phyloP scores from a whole-genome alignment of 1,140 invertebrate species.

The Ostrea denselamellosa region DNA sequence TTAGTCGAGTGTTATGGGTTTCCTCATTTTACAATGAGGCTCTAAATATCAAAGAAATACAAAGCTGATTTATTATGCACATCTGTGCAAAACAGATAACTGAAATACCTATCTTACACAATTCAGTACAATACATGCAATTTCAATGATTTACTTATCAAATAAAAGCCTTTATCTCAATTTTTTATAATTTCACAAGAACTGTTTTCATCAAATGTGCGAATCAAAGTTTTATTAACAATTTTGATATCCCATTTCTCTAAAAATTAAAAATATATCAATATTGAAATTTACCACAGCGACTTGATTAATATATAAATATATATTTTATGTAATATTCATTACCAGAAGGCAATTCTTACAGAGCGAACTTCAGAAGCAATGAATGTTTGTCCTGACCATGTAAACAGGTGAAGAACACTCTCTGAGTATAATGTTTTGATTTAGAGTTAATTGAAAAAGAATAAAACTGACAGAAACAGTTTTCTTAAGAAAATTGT shows the following conservation, averaged over 20 bases:
- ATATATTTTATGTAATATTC: neutral
- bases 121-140: neutral
- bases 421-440: conserved; percentile 30
- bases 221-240: neutral
- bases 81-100: conserved; percentile 39
- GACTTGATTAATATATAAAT: no score
- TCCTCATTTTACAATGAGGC: conserved; percentile 3
- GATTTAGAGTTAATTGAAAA: conserved; percentile 49
- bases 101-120: neutral
- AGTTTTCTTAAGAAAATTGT: conserved; percentile 42
- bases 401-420: conserved; percentile 26
- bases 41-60: conserved; percentile 40
- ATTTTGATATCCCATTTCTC: neutral
- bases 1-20: conserved; percentile 29
- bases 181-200: neutral
- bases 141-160: conserved; percentile 14
- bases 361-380: neutral
- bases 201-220: neutral
- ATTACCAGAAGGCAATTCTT: neutral
- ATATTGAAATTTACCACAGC: neutral
- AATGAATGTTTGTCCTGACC: neutral
- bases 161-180: neutral
- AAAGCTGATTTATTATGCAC: conserved; percentile 33
- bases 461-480: conserved; percentile 44
- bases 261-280: neutral